These are phyloP conservation scores for Anser brachyrhynchus DNA, from an alignment of 2,113 vertebrate genomes.

Conservation along the genomic window DNA sequence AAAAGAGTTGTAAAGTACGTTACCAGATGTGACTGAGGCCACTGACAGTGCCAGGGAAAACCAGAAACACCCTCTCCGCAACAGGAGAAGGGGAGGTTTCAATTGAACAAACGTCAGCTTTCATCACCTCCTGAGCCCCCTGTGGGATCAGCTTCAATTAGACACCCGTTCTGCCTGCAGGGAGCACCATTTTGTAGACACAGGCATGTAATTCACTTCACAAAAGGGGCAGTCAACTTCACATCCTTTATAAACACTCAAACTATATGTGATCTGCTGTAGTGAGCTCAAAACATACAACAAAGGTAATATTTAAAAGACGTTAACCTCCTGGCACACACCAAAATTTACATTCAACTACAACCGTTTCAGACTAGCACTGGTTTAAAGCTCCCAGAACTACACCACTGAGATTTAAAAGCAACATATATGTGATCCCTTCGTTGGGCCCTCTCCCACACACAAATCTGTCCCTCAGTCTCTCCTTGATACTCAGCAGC, in stretches of 20 bases:
- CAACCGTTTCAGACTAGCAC: neutral
- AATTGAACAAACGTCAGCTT: neutral
- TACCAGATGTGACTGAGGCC: neutral
- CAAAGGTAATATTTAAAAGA: constrained; percentile 23
- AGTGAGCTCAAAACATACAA: neutral
- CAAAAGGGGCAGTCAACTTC: constrained; percentile 22
- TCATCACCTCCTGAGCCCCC: neutral
- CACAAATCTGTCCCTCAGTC: neutral
- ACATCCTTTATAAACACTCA: neutral
- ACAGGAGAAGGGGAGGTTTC: neutral
- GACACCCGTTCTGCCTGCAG: neutral
- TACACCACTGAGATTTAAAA: neutral
- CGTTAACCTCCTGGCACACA: neutral
- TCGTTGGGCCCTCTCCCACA: neutral
- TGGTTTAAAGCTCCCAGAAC: neutral
- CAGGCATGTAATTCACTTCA: neutral
- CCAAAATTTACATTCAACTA: neutral
- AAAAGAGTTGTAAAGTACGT: neutral
- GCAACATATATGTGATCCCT: neutral
- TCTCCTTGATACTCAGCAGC: neutral
- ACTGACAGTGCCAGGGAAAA: neutral
- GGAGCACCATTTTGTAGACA: neutral
- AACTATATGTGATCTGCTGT: neutral
- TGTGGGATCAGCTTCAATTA: neutral
- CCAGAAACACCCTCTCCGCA: neutral